Evolutionary conservation across 2,797 vertebrate species (phyloP), one percentile per base, ranked within the genome.

Genomic region (Tapirus indicus): DNA sequence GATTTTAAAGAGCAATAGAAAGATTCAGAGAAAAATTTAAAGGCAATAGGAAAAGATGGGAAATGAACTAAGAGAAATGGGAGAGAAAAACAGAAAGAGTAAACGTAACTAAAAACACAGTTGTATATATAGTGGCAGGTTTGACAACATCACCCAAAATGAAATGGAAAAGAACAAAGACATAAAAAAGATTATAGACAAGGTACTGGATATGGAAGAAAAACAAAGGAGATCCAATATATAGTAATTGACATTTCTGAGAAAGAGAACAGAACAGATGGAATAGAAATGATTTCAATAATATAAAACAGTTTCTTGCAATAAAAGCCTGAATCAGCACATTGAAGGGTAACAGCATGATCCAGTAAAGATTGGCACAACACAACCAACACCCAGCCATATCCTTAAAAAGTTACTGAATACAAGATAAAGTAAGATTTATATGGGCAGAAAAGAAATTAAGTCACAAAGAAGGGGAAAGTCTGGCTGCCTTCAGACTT

Each of bases 271-370:
- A 71, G 60, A 97, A 91, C 84, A 96, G 83, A 95, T 91, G 85
- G 91, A 88, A 88, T 32, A 97, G 91, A 97, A 91, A 91, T 96
- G 9, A 91, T 97, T 96, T 97, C 79, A 91, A 77, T 90, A 88
- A 91, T 79, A 92, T 71, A 94, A 88, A 87, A 68, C 44, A 35
- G 49, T 62, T 83, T 93, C 74, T 64, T 25, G 75, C 52, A 69
- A 60, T 94, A 84, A 92, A 95, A 95, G 25, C 82, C 85, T 66
- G 86, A 80, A 83, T 92, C 88, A 71, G 75, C 71, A 78, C 60
- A 64, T 1, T 54, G 12, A 85, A 93, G 49, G 29, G 10, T 68
- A 86, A 69, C 29, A 58, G 78, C 62, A 35, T 6, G n/a, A 92
- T 49, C 75, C 68, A 69, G 77, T 68, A 77, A 68, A 96, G 80